These are phyloP conservation scores for Tenebrosternarchus preto DNA, from an alignment of 2,113 vertebrate genomes.

Conservation along the genomic window DNA sequence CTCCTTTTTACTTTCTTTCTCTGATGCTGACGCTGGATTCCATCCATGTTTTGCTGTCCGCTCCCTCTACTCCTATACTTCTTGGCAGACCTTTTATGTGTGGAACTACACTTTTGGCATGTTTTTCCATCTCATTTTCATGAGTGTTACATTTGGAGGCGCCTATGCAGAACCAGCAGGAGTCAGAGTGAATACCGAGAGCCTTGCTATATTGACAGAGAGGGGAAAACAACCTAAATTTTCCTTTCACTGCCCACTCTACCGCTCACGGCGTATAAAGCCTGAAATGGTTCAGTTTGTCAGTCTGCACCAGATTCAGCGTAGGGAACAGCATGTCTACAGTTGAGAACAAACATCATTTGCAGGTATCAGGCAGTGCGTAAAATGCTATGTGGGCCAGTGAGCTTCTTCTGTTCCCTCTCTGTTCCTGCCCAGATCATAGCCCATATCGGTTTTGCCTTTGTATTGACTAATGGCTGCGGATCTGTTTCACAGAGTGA, in stretches of 20 bases:
- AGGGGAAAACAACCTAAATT: not conserved
- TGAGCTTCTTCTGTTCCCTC: not conserved
- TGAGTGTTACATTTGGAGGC: not conserved
- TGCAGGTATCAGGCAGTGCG: not conserved
- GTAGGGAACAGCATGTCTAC: not conserved
- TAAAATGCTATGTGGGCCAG: not conserved
- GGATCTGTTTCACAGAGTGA: constrained; percentile 36
- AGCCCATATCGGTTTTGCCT: constrained; percentile 17
- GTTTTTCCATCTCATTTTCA: constrained; percentile 20
- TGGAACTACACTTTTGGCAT: not conserved
- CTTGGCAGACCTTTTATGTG: constrained; percentile 4
- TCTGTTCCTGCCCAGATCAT: constrained; percentile 5
- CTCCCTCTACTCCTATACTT: not conserved
- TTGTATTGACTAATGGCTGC: constrained; percentile 19
- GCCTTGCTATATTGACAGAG: not conserved
- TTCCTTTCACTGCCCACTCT: not conserved
- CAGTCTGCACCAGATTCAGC: too few relatives aligned
- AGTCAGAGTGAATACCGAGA: not conserved
- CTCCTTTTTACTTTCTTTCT: not conserved
- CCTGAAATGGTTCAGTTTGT: not conserved
- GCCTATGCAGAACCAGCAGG: not conserved
- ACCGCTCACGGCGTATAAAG: not conserved
- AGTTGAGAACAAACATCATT: too few relatives aligned
- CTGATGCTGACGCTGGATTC: not conserved
- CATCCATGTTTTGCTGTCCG: not conserved